A percentile compares a stretch with the other conserved stretches of the same genome.
Conservation (phyloP, 2,888 invertebrate genomes). For the Tachystola acroxantha region DNA sequence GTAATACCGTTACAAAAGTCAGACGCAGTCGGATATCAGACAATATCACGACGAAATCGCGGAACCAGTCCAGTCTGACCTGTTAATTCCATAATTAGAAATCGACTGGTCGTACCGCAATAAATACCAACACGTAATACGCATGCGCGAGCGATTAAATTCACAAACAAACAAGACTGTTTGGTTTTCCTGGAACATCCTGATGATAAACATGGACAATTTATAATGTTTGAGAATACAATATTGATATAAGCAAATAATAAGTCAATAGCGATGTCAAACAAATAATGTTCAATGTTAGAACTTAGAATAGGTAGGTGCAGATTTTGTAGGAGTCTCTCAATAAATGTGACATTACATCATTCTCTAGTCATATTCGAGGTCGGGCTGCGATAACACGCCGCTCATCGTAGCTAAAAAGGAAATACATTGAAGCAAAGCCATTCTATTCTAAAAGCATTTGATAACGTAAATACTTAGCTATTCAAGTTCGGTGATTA, state of each 20-base stretch:
- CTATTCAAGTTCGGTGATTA: neutral
- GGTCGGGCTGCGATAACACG: slow-evolving; percentile 39
- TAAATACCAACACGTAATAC: slow-evolving; percentile 31
- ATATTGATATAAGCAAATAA: too few relatives aligned
- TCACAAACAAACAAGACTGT: slow-evolving; percentile 29
- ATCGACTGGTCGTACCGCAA: slow-evolving; percentile 23
- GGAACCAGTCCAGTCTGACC: slow-evolving; percentile 16
- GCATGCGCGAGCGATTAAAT: slow-evolving; percentile 32
- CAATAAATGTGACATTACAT: slow-evolving; percentile 25
- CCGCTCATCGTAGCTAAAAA: slow-evolving; percentile 3
- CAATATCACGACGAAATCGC: slow-evolving; percentile 15
- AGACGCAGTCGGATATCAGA: slow-evolving; percentile 12
- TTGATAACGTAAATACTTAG: too few relatives aligned
- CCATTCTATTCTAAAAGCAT: neutral
- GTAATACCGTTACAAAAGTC: slow-evolving; percentile 17
- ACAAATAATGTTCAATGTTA: too few relatives aligned
- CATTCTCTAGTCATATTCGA: slow-evolving; percentile 32
- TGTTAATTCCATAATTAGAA: slow-evolving; percentile 33
- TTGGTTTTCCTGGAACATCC: slow-evolving; percentile 8
- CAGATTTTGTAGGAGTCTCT: too few relatives aligned
- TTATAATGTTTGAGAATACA: too few relatives aligned
- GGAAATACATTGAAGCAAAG: neutral
- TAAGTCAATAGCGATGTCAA: too few relatives aligned
- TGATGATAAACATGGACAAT: too few relatives aligned
- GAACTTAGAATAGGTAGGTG: too few relatives aligned